phyloP scores from a whole-genome alignment of 2,888 invertebrate genomes.

The Machimus rusticus region DNA sequence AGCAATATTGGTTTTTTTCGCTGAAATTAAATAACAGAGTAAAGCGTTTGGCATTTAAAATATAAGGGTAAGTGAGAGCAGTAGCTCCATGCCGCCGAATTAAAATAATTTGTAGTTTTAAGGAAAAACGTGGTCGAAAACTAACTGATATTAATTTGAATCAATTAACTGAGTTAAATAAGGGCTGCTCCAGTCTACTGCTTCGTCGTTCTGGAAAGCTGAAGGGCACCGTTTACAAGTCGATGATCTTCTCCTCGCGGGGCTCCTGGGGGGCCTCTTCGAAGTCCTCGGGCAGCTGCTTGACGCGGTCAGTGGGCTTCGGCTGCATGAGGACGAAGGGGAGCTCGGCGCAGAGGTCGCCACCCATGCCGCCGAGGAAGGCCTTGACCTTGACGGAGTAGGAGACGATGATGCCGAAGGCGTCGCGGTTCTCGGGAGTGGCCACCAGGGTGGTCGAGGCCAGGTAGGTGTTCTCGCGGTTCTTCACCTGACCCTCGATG shows the following conservation, averaged over 20 bases:
- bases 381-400: slow-evolving; percentile 95
- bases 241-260: not conserved
- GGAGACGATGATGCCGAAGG: slow-evolving; percentile 94
- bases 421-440: slow-evolving; percentile 85
- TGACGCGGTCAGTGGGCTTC: slow-evolving; percentile 55
- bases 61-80: not conserved
- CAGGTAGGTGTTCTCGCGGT: slow-evolving; percentile 77
- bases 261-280: not conserved
- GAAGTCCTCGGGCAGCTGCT: not conserved
- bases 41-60: not conserved
- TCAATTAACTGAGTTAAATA: not conserved
- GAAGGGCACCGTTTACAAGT: not conserved
- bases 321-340: slow-evolving; percentile 93
- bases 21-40: not conserved
- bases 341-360: slow-evolving; percentile 89
- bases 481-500: slow-evolving; percentile 87
- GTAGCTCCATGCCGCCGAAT: not conserved
- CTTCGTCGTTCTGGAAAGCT: not conserved
- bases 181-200: not conserved
- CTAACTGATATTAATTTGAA: not conserved
- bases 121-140: not conserved
- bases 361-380: slow-evolving; percentile 90
- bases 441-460: slow-evolving; percentile 90
- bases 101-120: not conserved
- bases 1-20: not conserved